Base-by-base conservation (phyloP, 23 tunicate genomes). In the Phallusia fumigata region DNA sequence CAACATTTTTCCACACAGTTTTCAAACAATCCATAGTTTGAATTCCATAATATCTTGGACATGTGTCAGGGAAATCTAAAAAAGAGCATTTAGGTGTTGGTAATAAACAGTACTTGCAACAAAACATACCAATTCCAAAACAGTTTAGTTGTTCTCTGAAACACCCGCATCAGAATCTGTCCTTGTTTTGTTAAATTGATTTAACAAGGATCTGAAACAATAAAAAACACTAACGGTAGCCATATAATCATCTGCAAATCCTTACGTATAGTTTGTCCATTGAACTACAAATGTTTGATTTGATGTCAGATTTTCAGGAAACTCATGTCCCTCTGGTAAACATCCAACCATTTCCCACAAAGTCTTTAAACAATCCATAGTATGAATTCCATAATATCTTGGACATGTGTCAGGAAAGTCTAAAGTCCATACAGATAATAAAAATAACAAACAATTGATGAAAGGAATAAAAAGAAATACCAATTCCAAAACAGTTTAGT, bases 381-480 rank as follows among this genome's bases (percentile, higher is more conserved):
- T 34, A 51, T 83, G 80, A 0, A 79, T 79, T 15, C 86, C 86
- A 83, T 74, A 74, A 58, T 58, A 58, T 58, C 28, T 58, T 58
- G 26, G 26, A 58, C 69, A 58, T 3, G 8, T 13, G 5, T 22
- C 69, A 21, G 69, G 69, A 22, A 58, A 58, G 28, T 58, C 69
- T 58, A 58, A 58, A 58, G n/a, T n/a, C n/a, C n/a, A n/a, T n/a
- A n/a, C n/a, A n/a, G n/a, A n/a, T n/a, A n/a, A 58, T 21, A 58
- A 58, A 22, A 11, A 58, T 24, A 58, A 58, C 16, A 58, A 18
- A 51, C 13, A 58, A 6, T 21, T 58, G 3, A 11, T 58, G 69
- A 58, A 21, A 21, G 13, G 16, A 21, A 58, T 21, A 11, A 21
- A 24, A 24, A 58, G 3, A 58, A 1, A 2, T 58, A 58, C 69